A percentile compares a stretch with the other conserved stretches of the same genome.
phyloP scores from a whole-genome alignment of 2,113 vertebrate species.

The Paradisaea rubra region DNA sequence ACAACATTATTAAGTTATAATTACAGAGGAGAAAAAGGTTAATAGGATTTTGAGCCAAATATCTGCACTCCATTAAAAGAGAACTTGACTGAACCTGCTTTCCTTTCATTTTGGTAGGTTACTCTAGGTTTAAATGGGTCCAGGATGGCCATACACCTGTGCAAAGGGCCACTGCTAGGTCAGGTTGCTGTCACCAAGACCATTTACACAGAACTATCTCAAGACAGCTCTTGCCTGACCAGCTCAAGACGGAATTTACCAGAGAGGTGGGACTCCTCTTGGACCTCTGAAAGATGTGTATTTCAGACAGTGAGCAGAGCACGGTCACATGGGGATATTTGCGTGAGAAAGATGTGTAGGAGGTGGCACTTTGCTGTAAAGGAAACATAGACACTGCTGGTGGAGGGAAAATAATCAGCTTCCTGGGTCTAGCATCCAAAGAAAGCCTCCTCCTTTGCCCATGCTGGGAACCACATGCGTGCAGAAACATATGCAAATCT shows the following conservation, averaged over 20 bases:
- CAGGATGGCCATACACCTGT: background rate
- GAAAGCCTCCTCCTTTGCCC: background rate
- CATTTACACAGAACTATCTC: background rate
- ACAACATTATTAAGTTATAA: constrained; percentile 52
- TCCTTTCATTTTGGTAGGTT: background rate
- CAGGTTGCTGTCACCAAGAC: background rate
- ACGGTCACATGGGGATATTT: background rate
- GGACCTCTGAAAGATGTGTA: background rate
- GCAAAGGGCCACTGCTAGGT: background rate
- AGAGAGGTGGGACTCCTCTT: background rate
- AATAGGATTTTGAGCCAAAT: constrained; percentile 52
- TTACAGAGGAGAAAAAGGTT: constrained; percentile 35
- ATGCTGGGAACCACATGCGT: background rate
- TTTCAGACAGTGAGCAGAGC: background rate
- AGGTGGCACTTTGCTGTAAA: background rate
- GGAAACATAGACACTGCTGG: background rate
- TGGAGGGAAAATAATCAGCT: background rate
- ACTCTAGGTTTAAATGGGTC: background rate
- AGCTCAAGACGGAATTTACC: background rate
- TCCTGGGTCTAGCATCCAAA: background rate
- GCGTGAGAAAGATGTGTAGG: background rate
- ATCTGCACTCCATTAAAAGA: constrained; percentile 28
- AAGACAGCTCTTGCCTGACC: background rate
- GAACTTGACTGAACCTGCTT: constrained; percentile 43
- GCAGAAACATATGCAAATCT: background rate